These are phyloP conservation scores for Oenanthe oenanthe DNA, from an alignment of 2,113 vertebrate genomes.

Conservation along the genomic window DNA sequence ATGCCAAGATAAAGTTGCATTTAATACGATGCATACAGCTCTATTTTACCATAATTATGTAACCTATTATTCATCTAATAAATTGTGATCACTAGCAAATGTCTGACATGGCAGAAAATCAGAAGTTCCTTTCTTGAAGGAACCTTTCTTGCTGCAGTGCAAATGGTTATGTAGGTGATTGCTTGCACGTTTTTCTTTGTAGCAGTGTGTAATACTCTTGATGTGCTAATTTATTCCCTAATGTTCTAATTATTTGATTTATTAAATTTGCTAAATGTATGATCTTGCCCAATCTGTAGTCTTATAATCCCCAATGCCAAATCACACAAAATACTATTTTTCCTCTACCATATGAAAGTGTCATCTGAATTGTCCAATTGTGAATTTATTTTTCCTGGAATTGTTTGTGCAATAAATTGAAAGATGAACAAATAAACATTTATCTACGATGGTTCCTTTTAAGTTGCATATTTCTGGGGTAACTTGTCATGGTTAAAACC, in stretches of 20 bases:
- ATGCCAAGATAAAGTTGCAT: not conserved
- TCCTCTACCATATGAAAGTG: not conserved
- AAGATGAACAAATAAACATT: not conserved
- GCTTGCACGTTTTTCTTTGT: not conserved
- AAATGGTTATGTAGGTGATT: not conserved
- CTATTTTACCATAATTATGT: not conserved
- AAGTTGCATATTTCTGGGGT: not conserved
- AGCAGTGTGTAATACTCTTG: not conserved
- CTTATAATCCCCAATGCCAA: not conserved
- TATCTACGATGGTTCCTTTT: not conserved
- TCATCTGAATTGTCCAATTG: not conserved
- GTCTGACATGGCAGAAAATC: not conserved
- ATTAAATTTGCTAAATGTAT: not conserved
- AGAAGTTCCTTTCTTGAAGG: not conserved
- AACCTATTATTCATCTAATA: not conserved
- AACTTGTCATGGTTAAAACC: not conserved
- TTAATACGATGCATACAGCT: not conserved
- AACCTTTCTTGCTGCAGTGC: not conserved
- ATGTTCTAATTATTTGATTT: not conserved
- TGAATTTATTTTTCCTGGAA: not conserved
- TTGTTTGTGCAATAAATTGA: not conserved
- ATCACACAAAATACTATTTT: not conserved
- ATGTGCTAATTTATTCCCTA: not conserved
- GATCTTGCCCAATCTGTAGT: not conserved
- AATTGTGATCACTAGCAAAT: not conserved